A percentile compares a stretch with the other conserved stretches of the same genome.
phyloP scores from a whole-genome alignment of 1,140 invertebrate genomes.

The Cylas formicarius region DNA sequence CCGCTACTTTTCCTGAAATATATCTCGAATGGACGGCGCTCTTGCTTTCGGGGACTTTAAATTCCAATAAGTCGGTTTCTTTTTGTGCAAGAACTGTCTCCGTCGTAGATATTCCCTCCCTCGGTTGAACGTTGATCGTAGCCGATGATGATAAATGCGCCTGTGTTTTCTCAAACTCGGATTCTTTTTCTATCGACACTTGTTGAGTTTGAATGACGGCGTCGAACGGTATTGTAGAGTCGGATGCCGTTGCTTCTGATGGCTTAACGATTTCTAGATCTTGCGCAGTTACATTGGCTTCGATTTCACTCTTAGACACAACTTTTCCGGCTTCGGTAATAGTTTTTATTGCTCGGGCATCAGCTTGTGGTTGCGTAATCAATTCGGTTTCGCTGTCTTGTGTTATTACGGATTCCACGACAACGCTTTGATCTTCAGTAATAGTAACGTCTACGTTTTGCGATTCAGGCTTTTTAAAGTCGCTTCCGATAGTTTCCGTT shows the following conservation, averaged over 20 bases:
- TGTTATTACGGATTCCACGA: constrained; percentile 23
- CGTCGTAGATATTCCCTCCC: constrained; percentile 21
- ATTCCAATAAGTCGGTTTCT: constrained; percentile 22
- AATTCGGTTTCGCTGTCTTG: constrained; percentile 27
- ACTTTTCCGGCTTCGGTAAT: constrained; percentile 23
- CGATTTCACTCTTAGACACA: constrained; percentile 19
- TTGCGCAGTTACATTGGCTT: constrained; percentile 16
- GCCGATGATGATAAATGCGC: constrained; percentile 17
- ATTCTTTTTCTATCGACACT: constrained; percentile 17
- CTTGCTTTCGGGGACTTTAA: constrained; percentile 30
- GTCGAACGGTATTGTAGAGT: constrained; percentile 23
- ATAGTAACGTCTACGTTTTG: constrained; percentile 29
- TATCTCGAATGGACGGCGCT: constrained; percentile 28
- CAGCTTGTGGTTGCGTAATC: constrained; percentile 22
- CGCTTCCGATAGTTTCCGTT: constrained; percentile 27
- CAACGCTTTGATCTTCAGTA: constrained; percentile 18
- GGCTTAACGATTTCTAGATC: constrained; percentile 18
- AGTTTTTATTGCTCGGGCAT: constrained; percentile 14
- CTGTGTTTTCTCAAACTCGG: constrained; percentile 10
- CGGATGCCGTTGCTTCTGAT: constrained; percentile 20
- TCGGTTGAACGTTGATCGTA: constrained; percentile 17
- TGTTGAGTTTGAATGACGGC: constrained; percentile 22
- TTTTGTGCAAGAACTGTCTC: constrained; percentile 22
- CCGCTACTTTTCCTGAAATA: constrained; percentile 32
- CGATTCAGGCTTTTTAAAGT: constrained; percentile 39